These are phyloP conservation scores for Polietes domitor DNA, from an alignment of 2,888 invertebrate genomes.

Conservation along the genomic window DNA sequence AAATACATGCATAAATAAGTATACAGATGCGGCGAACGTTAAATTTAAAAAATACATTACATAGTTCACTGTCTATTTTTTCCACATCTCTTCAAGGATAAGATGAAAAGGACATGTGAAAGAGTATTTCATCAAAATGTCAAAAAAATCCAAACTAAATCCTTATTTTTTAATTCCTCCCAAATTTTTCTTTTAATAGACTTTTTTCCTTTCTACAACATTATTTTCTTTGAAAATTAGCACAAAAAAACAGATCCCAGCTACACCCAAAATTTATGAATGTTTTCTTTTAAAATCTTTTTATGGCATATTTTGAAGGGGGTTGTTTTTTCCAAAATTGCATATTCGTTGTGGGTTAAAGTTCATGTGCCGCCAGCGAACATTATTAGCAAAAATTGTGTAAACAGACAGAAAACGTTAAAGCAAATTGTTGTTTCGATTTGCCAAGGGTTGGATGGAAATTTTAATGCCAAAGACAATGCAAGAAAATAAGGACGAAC, in stretches of 20 bases:
- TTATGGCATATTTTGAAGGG: neutral
- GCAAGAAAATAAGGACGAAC: neutral
- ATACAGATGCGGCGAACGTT: too few relatives aligned
- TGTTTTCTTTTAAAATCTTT: neutral
- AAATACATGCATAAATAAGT: too few relatives aligned
- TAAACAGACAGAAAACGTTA: neutral
- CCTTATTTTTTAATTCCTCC: too few relatives aligned
- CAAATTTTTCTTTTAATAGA: too few relatives aligned
- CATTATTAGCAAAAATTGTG: conserved; percentile 31
- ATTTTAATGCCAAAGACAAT: neutral
- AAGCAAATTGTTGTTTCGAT: conserved; percentile 2
- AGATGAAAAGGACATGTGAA: too few relatives aligned
- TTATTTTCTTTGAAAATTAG: neutral
- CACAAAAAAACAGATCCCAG: neutral
- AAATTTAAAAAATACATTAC: too few relatives aligned
- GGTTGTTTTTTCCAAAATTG: neutral
- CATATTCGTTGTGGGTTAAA: conserved; percentile 38
- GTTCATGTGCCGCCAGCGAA: conserved; percentile 34
- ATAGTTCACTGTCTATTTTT: too few relatives aligned
- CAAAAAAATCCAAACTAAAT: too few relatives aligned
- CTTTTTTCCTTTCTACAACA: neutral
- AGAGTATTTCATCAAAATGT: too few relatives aligned
- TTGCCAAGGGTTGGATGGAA: neutral
- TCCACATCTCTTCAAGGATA: too few relatives aligned
- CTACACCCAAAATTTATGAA: neutral